Base-by-base conservation (phyloP, 2,888 invertebrate genomes). In the Tenthredo distinguenda region DNA sequence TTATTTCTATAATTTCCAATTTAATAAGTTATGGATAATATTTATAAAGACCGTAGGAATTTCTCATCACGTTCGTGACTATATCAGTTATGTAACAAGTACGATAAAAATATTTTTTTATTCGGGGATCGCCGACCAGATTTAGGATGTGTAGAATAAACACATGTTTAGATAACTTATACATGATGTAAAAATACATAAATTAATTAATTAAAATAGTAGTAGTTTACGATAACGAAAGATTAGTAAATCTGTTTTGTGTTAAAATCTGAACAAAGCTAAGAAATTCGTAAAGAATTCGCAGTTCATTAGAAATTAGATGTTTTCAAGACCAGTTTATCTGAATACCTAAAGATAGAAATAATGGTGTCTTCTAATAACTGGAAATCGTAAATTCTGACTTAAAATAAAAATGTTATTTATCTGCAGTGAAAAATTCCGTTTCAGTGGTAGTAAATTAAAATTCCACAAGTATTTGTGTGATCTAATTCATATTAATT, bases 1-100 rank as follows among this genome's bases (percentile, higher is more conserved):
- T 43, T 47, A n/a, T 47, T 47, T 74, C 71, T 37, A n/a, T 31
- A n/a, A 71, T 71, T 37, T 37, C 34, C 71, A 71, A 71, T 71
- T 40, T n/a, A 37, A 71, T 26, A 9, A 10, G 10, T n/a, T 40
- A 37, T 71, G 15, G 34, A n/a, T 26, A 26, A 26, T 62, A 26
- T 26, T 43, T 43, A 43, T 62, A 62, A 9, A 9, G 58, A n/a
- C 58, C 2, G n/a, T n/a, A 21, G 9, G 9, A n/a, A n/a, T 21
- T 62, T 62, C 26, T 62, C 10, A 62, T 62, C 26, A 62, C 62
- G 10, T 62, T 26, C 2, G 26, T 62, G 10, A 21, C 7, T 62
- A 21, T 26, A 62, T 26, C 62, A n/a, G 21, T 62, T 21, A 21
- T 21, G n/a, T 62, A 62, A 62, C 26, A 21, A 9, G 62, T 21